Percentiles rank a stretch among this genome's conserved stretches.
Evolutionary conservation across 1,140 invertebrate species (phyloP).

Genomic region (Sinonovacula constricta): DNA sequence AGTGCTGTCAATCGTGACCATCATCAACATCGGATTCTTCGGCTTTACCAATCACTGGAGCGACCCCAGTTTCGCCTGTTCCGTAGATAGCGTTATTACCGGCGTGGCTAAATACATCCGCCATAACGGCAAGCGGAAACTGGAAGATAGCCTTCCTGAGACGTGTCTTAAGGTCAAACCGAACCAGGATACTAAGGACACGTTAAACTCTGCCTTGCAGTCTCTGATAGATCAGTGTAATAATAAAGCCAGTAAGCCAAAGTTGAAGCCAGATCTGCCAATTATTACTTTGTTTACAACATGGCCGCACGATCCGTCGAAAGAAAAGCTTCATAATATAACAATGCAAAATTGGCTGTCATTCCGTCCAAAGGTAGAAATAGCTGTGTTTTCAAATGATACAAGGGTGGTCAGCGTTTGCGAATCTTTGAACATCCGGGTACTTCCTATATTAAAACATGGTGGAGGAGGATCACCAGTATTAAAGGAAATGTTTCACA

Average conservation of each 20-base stretch:
- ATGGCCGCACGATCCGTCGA: not conserved
- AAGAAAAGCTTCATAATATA: conserved; percentile 26
- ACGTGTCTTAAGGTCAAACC: conserved; percentile 3
- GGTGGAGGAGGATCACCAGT: conserved; percentile 48
- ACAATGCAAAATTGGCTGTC: conserved; percentile 51
- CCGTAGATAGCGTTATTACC: conserved; percentile 30
- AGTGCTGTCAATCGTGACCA: conserved; percentile 26
- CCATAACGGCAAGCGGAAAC: not conserved
- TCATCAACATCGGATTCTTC: conserved; percentile 39
- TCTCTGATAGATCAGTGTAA: conserved; percentile 2
- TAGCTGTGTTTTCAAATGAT: conserved; percentile 47
- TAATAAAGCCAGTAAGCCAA: not conserved
- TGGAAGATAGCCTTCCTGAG: conserved; percentile 13
- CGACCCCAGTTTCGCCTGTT: not conserved
- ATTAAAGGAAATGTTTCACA: conserved; percentile 47
- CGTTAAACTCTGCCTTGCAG: not conserved
- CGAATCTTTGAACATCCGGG: conserved; percentile 8
- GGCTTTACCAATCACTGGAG: conserved; percentile 21
- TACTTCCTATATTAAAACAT: conserved; percentile 26
- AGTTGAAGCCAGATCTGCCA: not conserved
- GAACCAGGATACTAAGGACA: not conserved
- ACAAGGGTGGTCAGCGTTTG: conserved; percentile 11
- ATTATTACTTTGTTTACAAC: conserved; percentile 13
- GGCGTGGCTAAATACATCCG: conserved; percentile 26
- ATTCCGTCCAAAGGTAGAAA: conserved; percentile 22